Percentiles rank a stretch among this genome's conserved stretches.
Conservation (phyloP, 1,140 invertebrate genomes). For the Muscidifurax raptorellus region DNA sequence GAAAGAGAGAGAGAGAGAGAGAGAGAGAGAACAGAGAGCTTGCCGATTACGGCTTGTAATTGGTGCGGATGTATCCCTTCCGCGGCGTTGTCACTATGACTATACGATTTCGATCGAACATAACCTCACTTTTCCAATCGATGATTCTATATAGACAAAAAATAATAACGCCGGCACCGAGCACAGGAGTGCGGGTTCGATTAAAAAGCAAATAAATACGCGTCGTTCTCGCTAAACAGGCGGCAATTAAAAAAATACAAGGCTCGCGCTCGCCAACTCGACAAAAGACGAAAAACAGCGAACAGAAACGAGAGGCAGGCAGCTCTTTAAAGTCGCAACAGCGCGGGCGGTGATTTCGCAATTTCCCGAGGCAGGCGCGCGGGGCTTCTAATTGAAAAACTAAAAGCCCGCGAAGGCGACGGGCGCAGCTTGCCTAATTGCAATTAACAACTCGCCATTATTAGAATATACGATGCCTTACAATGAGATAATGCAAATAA, state of each 20-base stretch:
- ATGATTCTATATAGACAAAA: background rate
- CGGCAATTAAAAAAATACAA: slow-evolving; percentile 30
- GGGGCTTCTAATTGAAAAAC: slow-evolving; percentile 49
- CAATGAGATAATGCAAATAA: slow-evolving; percentile 76
- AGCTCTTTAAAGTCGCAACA: slow-evolving; percentile 29
- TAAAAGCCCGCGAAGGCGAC: slow-evolving; percentile 51
- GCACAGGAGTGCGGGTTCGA: background rate
- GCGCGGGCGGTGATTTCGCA: slow-evolving; percentile 37
- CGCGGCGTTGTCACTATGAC: no score
- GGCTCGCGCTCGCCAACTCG: background rate
- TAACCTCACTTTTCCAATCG: background rate
- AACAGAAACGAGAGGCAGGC: slow-evolving; percentile 25
- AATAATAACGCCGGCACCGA: no score
- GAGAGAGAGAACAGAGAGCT: no score
- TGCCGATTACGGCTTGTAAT: background rate
- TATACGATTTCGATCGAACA: no score
- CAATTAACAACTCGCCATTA: slow-evolving; percentile 75
- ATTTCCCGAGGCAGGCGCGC: slow-evolving; percentile 5
- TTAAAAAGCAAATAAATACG: background rate
- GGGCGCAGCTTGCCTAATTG: slow-evolving; percentile 69
- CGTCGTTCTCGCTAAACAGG: background rate
- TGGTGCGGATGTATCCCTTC: no score
- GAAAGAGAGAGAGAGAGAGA: no score
- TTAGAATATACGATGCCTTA: slow-evolving; percentile 74
- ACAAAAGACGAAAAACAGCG: slow-evolving; percentile 14